These are phyloP conservation scores for Hippopotamyrus pictus DNA, from an alignment of 2,797 vertebrate species.

Conservation along the genomic window DNA sequence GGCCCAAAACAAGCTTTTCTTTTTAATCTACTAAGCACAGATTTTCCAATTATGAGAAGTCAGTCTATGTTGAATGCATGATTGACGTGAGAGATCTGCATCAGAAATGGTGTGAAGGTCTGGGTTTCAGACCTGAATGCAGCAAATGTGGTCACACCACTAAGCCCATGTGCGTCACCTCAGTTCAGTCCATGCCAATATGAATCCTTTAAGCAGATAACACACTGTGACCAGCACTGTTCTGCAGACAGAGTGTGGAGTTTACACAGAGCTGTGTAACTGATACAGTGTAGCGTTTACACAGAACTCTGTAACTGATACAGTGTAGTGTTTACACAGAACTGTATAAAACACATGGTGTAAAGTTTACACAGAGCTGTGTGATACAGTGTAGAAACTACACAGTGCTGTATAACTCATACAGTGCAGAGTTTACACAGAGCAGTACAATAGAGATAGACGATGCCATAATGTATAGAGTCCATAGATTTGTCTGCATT, in stretches of 20 bases:
- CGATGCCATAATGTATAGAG: background rate
- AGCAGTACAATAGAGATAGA: background rate
- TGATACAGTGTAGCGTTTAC: background rate
- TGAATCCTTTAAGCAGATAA: background rate
- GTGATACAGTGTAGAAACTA: background rate
- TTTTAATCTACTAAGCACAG: background rate
- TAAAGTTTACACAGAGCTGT: background rate
- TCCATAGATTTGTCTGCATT: background rate
- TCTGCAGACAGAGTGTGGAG: background rate
- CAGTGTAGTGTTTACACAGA: background rate
- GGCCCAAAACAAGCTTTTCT: background rate
- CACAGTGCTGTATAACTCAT: background rate
- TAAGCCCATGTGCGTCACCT: background rate
- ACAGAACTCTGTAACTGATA: background rate
- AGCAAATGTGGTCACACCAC: background rate
- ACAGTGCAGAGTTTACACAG: background rate
- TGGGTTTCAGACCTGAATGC: background rate
- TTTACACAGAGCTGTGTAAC: background rate
- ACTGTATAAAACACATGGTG: background rate
- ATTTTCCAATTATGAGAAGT: background rate
- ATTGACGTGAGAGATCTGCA: background rate
- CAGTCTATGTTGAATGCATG: background rate
- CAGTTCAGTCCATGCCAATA: background rate
- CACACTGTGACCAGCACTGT: background rate
- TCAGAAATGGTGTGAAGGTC: background rate